These are phyloP conservation scores for Pantherophis alleghaniensis DNA, from an alignment of 2,797 vertebrate species.

Conservation along the genomic window DNA sequence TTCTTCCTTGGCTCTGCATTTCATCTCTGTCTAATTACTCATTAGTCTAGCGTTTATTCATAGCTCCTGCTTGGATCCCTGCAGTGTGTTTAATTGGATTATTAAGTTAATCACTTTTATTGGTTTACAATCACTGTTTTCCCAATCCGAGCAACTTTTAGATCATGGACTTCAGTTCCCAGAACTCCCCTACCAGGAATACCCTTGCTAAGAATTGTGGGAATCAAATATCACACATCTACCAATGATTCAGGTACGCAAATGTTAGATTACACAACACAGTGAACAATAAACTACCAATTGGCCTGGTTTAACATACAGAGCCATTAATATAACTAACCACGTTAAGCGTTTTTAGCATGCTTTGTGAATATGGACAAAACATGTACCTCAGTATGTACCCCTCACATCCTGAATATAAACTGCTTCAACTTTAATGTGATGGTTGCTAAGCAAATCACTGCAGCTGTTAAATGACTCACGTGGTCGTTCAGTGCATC, in stretches of 20 bases:
- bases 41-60: not conserved
- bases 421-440: not conserved
- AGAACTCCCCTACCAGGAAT: not conserved
- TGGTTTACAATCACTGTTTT: not conserved
- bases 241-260: not conserved
- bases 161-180: not conserved
- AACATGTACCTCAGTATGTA: not conserved
- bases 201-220: not conserved
- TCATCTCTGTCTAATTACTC: not conserved
- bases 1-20: not conserved
- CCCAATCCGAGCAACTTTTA: not conserved
- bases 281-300: not conserved
- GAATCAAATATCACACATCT: not conserved
- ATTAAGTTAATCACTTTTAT: not conserved
- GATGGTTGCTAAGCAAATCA: no score
- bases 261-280: not conserved
- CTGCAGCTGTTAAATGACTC: no score
- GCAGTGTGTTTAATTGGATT: not conserved
- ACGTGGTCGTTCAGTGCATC: no score
- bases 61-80: not conserved
- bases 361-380: not conserved
- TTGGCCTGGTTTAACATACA: not conserved
- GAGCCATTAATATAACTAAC: not conserved
- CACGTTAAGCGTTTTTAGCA: not conserved
- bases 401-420: not conserved